Conservation (phyloP, 2,888 invertebrate species). For the Apomyelois bistriatella region DNA sequence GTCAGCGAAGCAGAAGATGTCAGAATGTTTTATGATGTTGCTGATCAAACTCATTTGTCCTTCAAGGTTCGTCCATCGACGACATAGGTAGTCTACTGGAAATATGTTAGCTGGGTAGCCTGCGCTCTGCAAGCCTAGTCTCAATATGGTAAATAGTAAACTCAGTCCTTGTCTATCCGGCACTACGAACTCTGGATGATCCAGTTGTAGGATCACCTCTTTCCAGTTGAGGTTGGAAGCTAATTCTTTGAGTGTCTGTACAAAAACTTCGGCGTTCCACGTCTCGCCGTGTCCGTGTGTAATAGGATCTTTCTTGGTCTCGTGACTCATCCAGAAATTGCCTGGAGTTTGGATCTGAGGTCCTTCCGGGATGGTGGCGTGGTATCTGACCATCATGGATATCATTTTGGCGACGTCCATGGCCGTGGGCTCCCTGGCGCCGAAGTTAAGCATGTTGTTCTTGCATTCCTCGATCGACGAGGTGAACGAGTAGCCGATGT, state of each 20-base stretch:
- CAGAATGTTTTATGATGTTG: constrained; percentile 92
- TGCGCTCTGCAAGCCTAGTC: constrained; percentile 88
- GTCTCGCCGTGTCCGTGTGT: constrained; percentile 75
- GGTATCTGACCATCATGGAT: constrained; percentile 92
- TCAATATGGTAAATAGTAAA: constrained; percentile 89
- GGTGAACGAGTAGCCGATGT: constrained; percentile 95
- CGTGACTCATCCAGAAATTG: constrained; percentile 81
- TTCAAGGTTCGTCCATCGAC: constrained; percentile 95
- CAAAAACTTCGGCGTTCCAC: constrained; percentile 97
- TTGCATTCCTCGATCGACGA: constrained; percentile 92
- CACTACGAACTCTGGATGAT: constrained; percentile 93
- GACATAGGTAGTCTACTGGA: constrained; percentile 93
- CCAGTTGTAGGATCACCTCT: constrained; percentile 94
- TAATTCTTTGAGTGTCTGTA: constrained; percentile 94
- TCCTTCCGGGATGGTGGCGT: constrained; percentile 82
- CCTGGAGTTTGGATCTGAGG: constrained; percentile 85
- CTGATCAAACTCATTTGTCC: constrained; percentile 94
- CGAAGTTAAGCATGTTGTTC: constrained; percentile 89
- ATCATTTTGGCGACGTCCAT: constrained; percentile 91
- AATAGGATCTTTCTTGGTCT: constrained; percentile 75
- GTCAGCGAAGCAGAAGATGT: constrained; percentile 96
- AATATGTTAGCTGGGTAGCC: constrained; percentile 86
- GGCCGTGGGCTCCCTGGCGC: constrained; percentile 90
- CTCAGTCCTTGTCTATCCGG: constrained; percentile 92
- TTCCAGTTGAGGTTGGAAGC: constrained; percentile 94